Percentiles rank a stretch among this genome's conserved stretches.
Evolutionary conservation across 2,113 vertebrate species (phyloP).

Genomic region (Chloropsis cyanopogon): DNA sequence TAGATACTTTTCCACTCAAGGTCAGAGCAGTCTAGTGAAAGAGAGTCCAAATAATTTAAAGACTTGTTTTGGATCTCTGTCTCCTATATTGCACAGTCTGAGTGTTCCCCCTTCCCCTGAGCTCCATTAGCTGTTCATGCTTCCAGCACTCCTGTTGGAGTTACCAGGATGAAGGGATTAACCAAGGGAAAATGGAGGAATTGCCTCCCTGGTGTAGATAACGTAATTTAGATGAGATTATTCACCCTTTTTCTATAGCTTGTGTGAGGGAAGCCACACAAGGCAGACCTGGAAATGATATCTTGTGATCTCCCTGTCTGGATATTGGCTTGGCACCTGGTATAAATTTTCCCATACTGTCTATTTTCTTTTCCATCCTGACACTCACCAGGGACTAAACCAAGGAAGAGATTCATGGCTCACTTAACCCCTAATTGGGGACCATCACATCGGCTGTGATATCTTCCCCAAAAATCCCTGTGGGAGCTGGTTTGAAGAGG

Average conservation of each 20-base stretch:
- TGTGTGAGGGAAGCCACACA: neutral
- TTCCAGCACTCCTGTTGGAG: neutral
- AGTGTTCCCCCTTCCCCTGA: neutral
- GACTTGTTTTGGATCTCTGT: neutral
- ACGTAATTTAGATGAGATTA: neutral
- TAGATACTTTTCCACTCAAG: constrained; percentile 12
- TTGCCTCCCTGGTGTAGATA: neutral
- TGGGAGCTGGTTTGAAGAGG: neutral
- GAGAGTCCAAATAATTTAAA: neutral
- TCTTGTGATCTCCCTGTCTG: neutral
- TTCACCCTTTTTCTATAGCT: neutral
- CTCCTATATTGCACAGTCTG: neutral
- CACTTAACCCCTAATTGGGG: neutral
- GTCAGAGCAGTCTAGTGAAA: constrained; percentile 5
- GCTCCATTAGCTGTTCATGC: accelerated
- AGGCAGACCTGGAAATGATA: neutral
- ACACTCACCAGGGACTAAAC: neutral
- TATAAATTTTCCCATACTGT: neutral
- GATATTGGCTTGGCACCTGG: neutral
- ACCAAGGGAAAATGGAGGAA: neutral
- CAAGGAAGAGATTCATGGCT: neutral
- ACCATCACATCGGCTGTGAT: neutral
- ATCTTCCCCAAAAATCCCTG: neutral
- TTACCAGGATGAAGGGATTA: accelerated
- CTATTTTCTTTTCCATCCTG: neutral